phyloP scores from a whole-genome alignment of 2,797 vertebrate species.

The Petrocephalus sullivani region DNA sequence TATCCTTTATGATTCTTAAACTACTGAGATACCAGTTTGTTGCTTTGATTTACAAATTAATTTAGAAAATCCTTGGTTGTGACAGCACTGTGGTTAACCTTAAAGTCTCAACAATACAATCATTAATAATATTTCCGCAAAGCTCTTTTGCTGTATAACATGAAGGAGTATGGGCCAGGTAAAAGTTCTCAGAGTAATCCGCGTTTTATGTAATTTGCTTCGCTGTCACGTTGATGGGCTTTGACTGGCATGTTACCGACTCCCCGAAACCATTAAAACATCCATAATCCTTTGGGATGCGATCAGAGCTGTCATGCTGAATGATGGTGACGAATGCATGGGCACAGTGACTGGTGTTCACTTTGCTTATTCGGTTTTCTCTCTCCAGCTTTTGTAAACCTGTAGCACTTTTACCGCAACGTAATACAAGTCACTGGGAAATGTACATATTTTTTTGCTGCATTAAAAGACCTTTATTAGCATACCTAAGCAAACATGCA shows the following conservation, averaged over 20 bases:
- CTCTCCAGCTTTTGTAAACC: neutral
- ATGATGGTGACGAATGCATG: slow-evolving; percentile 34
- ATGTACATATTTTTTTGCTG: neutral
- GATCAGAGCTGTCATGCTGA: slow-evolving; percentile 46
- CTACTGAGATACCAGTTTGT: slow-evolving; percentile 24
- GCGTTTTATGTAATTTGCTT: slow-evolving; percentile 53
- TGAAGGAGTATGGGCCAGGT: slow-evolving; percentile 43
- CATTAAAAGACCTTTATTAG: neutral
- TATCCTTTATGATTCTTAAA: slow-evolving; percentile 12
- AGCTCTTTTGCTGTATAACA: slow-evolving; percentile 34
- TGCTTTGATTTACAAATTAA: slow-evolving; percentile 17
- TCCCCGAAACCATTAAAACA: slow-evolving; percentile 40
- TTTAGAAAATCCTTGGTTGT: slow-evolving; percentile 46
- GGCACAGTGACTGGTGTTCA: slow-evolving; percentile 15
- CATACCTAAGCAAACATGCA: neutral
- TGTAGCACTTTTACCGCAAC: neutral
- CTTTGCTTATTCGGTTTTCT: slow-evolving; percentile 23
- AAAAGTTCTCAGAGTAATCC: slow-evolving; percentile 44
- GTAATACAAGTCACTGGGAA: neutral
- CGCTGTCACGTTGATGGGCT: slow-evolving; percentile 30
- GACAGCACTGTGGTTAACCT: slow-evolving; percentile 53
- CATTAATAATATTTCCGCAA: slow-evolving; percentile 36
- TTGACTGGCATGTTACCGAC: slow-evolving; percentile 25
- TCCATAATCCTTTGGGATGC: slow-evolving; percentile 29
- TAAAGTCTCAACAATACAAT: slow-evolving; percentile 45